phyloP scores from a whole-genome alignment of 2,797 vertebrate species.

The Bradypodion pumilum region DNA sequence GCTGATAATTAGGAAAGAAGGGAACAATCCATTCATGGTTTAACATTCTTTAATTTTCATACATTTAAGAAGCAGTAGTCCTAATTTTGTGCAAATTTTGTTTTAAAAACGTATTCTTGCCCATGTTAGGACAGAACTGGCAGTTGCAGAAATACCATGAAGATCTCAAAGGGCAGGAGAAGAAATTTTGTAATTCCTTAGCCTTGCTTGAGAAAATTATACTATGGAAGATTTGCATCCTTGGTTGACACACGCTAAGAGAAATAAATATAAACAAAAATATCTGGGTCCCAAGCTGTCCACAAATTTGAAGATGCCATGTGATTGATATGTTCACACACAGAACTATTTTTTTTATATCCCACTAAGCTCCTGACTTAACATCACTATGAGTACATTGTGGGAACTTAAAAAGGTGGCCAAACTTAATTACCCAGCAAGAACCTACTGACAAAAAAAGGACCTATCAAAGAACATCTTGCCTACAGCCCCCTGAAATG shows the following conservation, averaged over 20 bases:
- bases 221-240: neutral
- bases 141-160: neutral
- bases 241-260: neutral
- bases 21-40: too few species aligned
- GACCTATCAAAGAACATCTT: too few species aligned
- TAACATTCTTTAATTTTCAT: too few species aligned
- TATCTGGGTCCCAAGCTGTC: neutral
- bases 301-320: neutral
- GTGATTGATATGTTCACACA: neutral
- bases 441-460: too few species aligned
- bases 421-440: too few species aligned
- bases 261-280: neutral
- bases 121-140: neutral
- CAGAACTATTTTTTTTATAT: neutral
- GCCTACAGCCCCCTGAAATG: too few species aligned
- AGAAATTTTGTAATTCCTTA: neutral
- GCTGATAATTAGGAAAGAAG: too few species aligned
- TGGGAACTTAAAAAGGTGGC: neutral
- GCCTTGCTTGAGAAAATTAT: neutral
- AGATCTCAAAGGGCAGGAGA: too few species aligned
- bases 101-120: too few species aligned
- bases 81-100: too few species aligned
- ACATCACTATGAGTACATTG: neutral
- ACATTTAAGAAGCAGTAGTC: too few species aligned
- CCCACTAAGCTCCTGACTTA: neutral